These are phyloP conservation scores for Mormyrus hasselquistii DNA, from an alignment of 2,797 vertebrate species.

Conservation along the genomic window DNA sequence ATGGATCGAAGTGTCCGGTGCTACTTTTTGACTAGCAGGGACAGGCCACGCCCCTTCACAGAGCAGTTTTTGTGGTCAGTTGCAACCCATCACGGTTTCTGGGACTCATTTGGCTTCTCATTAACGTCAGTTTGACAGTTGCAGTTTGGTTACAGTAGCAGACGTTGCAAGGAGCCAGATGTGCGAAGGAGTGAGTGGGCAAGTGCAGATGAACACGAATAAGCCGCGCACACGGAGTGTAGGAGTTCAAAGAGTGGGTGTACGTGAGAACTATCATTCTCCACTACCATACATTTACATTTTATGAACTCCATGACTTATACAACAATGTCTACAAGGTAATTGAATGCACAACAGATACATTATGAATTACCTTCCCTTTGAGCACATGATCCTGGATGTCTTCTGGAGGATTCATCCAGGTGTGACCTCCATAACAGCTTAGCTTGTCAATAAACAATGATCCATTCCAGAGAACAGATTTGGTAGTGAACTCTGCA, in stretches of 20 bases:
- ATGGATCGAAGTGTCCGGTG: neutral
- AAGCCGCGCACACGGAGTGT: neutral
- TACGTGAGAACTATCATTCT: neutral
- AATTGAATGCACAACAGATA: neutral
- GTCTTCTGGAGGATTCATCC: neutral
- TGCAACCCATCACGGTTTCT: neutral
- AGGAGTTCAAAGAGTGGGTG: conserved; percentile 4
- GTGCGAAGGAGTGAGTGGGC: neutral
- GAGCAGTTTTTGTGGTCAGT: neutral
- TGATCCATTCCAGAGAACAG: neutral
- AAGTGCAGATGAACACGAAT: neutral
- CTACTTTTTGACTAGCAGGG: neutral
- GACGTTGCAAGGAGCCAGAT: neutral
- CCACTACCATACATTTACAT: neutral
- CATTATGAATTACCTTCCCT: neutral
- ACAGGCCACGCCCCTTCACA: neutral
- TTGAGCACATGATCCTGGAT: neutral
- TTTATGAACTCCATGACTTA: neutral
- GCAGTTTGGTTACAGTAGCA: neutral
- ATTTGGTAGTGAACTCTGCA: neutral
- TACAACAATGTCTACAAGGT: neutral
- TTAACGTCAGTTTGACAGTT: neutral
- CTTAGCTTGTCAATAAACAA: neutral
- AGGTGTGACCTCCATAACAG: neutral
- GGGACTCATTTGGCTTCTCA: neutral